These are phyloP conservation scores for Microdon myrmicae DNA, from an alignment of 2,888 invertebrate genomes.

Conservation along the genomic window DNA sequence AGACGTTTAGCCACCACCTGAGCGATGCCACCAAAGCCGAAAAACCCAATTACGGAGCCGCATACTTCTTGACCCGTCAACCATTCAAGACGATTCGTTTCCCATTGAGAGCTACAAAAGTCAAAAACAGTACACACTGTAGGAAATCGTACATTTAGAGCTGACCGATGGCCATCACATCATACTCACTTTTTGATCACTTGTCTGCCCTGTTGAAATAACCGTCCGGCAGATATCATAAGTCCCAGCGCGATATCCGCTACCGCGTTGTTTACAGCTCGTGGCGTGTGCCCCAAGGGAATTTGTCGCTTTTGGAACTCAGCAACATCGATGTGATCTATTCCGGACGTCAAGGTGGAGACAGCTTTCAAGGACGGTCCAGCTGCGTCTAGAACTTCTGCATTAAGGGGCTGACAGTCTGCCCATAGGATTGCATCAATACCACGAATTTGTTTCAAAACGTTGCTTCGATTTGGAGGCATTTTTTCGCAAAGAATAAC, in stretches of 20 bases:
- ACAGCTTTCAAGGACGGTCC: conserved; percentile 78
- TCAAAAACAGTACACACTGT: neutral
- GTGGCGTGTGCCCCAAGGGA: conserved; percentile 81
- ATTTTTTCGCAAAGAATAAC: conserved; percentile 60
- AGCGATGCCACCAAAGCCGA: conserved; percentile 86
- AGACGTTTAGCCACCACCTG: conserved; percentile 81
- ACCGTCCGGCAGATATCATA: conserved; percentile 78
- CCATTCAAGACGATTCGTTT: conserved; percentile 77
- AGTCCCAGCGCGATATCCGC: conserved; percentile 86
- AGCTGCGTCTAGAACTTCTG: conserved; percentile 62
- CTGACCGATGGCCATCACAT: conserved; percentile 29
- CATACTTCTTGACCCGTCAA: conserved; percentile 81
- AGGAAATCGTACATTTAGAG: neutral
- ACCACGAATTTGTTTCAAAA: conserved; percentile 60
- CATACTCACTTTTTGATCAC: conserved; percentile 70
- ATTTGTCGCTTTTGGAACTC: conserved; percentile 78
- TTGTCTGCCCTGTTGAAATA: conserved; percentile 79
- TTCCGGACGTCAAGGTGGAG: conserved; percentile 86
- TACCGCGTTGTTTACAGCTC: conserved; percentile 79
- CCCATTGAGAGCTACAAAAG: conserved; percentile 72
- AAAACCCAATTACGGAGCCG: conserved; percentile 84
- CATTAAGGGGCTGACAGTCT: conserved; percentile 61
- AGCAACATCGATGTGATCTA: conserved; percentile 81
- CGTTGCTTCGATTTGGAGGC: conserved; percentile 60
- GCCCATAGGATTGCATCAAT: conserved; percentile 66